Evolutionary conservation across 2,797 vertebrate species (phyloP), one percentile per base, ranked within the genome.

Genomic region (Oophaga sylvatica): DNA sequence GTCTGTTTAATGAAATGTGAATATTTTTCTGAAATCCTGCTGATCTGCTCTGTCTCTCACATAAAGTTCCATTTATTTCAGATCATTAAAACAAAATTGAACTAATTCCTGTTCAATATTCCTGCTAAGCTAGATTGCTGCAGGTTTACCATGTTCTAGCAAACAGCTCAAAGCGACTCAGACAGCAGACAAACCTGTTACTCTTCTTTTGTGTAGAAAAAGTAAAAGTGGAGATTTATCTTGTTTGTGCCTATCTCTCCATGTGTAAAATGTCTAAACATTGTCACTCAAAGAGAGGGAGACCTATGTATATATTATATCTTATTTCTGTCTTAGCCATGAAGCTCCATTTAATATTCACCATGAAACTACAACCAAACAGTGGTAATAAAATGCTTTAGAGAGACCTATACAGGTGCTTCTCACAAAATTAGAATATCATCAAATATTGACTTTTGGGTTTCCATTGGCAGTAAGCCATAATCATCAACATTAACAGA

Each of bases 131-230:
- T 45, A 16, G 53, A 73, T 29, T 76, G 19, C 22, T 60, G 20
- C 48, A 41, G 75, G n/a, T 81, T 19, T 48, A 26, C 48, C 48
- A 53, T 53, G 48, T 19, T 48, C 57, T 57, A 26, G 59, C 41
- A 41, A 1, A 67, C 22, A 78, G 60, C 77, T 59, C 16, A 4
- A 59, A 41, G 26, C 26, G 57, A 73, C 17, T n/a, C 19, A 59
- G 31, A 62, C 35, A 85, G 19, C 80, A 29, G 45, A 75, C 60
- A 65, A 87, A 87, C 86, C 59, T 76, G 86, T 87, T 65, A 26
- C 31, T 62, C 70, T 15, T 60, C 65, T 65, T 56, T 22, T 15
- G 15, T 26, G 1, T 53, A 6, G 11, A 73, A 70, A 26, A 87
- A 87, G 67, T 81, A 81, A 86, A 86, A 86, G 35, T 86, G 63